Evolutionary conservation across 2,888 invertebrate genomes (phyloP), one percentile per base, ranked within the genome.

Genomic region (Xanthorhoe spadicearia): DNA sequence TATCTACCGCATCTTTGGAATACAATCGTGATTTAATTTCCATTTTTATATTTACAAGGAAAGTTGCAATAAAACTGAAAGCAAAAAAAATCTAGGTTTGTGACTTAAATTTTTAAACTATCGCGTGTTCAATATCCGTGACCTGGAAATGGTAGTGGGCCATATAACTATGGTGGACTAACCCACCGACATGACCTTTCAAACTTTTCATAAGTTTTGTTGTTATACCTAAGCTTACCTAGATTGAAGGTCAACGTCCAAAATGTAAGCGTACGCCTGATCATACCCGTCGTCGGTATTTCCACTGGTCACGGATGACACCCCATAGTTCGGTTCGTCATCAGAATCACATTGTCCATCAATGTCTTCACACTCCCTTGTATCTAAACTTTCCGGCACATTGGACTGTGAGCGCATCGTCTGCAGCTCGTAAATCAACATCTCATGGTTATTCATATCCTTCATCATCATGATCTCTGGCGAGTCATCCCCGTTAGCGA

Each of bases 381-480:
- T 46, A 13, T 87, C 87, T 58, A 86, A 69, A 54, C 64, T 71
- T 35, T 89, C 88, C 5, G 89, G 87, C 66, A 92, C 87, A 71
- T 87, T 88, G 0, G 90, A 85, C 71, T 89, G 89, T 56, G 93
- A 93, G 65, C 94, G 94, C 96, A 96, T 96, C 61, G 94, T 94
- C 76, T 96, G 94, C 83, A 96, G 81, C 82, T 96, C 96, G 69
- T 95, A 94, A 77, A 96, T 96, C 77, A 96, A 91, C 87, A 95
- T 94, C 86, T 96, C 96, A 80, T 96, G 96, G 82, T 95, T 95
- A 77, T 90, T 93, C 90, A 93, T 92, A 77, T 93, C 93, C 79
- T 90, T 92, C 86, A 85, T 87, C 73, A 83, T 77, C 43, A 86
- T 87, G 52, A 81, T 80, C 69, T 89, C 90, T 38, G 86, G 79